These are phyloP conservation scores for Mionectes macconnelli DNA, from an alignment of 2,113 vertebrate genomes.

Conservation along the genomic window DNA sequence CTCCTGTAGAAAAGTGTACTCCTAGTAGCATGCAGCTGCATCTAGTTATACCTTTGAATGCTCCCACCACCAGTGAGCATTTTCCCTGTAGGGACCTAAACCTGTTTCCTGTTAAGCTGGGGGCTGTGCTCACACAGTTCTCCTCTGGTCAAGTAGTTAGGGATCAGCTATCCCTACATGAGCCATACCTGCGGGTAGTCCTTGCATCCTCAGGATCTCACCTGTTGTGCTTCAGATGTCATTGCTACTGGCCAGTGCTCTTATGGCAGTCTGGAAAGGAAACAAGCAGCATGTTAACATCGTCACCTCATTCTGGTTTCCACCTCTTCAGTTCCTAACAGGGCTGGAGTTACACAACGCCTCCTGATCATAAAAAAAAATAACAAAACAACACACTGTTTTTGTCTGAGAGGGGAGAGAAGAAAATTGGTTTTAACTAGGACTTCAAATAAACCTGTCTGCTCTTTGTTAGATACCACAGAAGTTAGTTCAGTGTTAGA, in stretches of 20 bases:
- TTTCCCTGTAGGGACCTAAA: neutral
- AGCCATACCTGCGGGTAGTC: neutral
- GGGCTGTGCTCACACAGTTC: neutral
- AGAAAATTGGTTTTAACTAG: neutral
- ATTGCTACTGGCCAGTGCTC: neutral
- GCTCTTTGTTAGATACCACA: neutral
- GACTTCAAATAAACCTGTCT: neutral
- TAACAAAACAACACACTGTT: neutral
- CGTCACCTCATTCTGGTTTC: neutral
- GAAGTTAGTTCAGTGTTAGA: neutral
- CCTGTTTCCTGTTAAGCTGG: neutral
- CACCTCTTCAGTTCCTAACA: neutral
- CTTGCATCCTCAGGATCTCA: neutral
- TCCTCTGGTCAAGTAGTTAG: neutral
- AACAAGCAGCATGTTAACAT: accelerated
- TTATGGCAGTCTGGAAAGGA: neutral
- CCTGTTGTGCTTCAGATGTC: neutral
- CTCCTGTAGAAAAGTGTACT: neutral
- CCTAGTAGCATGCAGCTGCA: neutral
- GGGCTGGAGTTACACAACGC: neutral
- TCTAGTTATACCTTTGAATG: neutral
- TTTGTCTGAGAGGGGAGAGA: neutral
- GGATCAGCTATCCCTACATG: neutral
- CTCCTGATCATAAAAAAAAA: neutral
- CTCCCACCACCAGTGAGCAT: neutral